Evolutionary conservation across 2,797 vertebrate genomes (phyloP), one percentile per base, ranked within the genome.

Genomic region (Dipus sagitta): DNA sequence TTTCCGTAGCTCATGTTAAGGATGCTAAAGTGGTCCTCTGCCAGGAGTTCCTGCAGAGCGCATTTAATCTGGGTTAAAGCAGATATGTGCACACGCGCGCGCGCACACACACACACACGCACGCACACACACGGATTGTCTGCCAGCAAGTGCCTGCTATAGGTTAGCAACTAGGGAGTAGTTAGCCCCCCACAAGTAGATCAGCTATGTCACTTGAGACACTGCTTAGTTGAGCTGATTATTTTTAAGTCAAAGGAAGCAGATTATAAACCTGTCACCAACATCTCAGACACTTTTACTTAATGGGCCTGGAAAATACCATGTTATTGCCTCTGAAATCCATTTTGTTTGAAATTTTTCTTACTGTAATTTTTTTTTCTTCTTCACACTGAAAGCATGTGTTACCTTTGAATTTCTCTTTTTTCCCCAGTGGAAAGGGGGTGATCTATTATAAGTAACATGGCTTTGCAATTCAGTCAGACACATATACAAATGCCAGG

Each of bases 361-460:
- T 67, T 26, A 72, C 71, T 78, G 65, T 65, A 78, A 75, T 13
- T 72, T 86, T 91, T 13, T 77, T 86, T 91, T 26, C 88, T n/a
- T n/a, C n/a, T 64, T 86, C 58, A 38, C 13, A 42, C n/a, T 58
- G 72, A 67, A 58, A 34, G 42, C 52, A 47, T 15, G 3, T 68
- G 10, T 62, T 42, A 17, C 26, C 34, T 32, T 14, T 47, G 23
- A 38, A 38, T 18, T 42, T 26, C 32, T 58, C 17, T 76, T 84
- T 6, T 76, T n/a, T 58, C 10, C 1, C 58, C 2, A 6, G n/a
- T n/a, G 79, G 23, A 91, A 18, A 9, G 26, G n/a, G 58, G 62
- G 42, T 83, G 67, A 62, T 23, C 13, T 38, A 17, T 9, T 72
- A 47, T 71, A 78, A 77, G 23, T 67, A 62, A 42, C 23, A 9